Base-by-base conservation (phyloP, 2,797 vertebrate species). In the Protonibea diacanthus region DNA sequence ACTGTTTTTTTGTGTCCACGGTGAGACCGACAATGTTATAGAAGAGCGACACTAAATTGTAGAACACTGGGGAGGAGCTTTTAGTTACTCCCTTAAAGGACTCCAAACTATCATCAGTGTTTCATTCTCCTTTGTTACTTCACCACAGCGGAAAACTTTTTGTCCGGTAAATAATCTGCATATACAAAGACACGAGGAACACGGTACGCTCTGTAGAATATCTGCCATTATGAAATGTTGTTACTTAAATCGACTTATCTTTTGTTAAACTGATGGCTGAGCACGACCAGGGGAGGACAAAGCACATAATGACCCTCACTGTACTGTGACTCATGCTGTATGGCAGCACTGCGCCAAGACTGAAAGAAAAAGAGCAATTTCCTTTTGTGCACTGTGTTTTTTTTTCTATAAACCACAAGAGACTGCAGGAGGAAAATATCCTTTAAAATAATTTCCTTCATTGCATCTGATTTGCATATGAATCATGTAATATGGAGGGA, bases 381-480 rank as follows among this genome's bases (percentile, higher is more conserved):
- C 68, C 78, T 79, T 90, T 86, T 80, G 71, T 80, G 66, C 55
- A 55, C 11, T 55, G 15, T 20, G 27, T 70, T 51, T 69, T 49
- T 80, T 57, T 78, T 72, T 53, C 53, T 51, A 40, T 38, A 38
- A 38, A 38, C 59, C 51, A 74, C 78, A 7, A 29, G 61, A 78
- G 78, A 90, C 61, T 44, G 44, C 53, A 67, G 70, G 65, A 64
- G 83, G 81, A 81, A 81, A 86, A 86, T 68, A 78, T 79, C 20
- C 38, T 86, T 81, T 85, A 80, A 87, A 85, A 81, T 85, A 18
- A 80, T 74, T 90, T 85, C 78, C 71, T 68, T 76, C 62, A 75
- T 71, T 82, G 84, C 78, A 84, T 92, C 89, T 85, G 25, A 94
- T 94, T 95, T 94, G 87, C 93, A 94, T 94, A 88, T 86, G 81